These are phyloP conservation scores for Malthinus seriepunctatus DNA, from an alignment of 2,888 invertebrate genomes.

Conservation along the genomic window DNA sequence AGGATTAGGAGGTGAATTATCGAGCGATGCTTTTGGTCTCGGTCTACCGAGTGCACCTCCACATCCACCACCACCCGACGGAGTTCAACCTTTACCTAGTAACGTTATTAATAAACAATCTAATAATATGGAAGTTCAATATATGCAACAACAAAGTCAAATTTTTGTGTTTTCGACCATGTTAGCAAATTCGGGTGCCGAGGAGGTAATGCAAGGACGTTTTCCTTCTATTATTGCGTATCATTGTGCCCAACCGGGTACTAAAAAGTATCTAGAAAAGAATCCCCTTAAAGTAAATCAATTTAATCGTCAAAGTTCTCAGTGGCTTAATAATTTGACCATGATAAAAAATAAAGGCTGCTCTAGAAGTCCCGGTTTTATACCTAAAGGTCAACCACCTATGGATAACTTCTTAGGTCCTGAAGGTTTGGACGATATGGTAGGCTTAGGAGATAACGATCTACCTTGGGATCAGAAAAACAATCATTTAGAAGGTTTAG, in stretches of 20 bases:
- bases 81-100: slow-evolving; percentile 73
- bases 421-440: slow-evolving; percentile 55
- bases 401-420: slow-evolving; percentile 52
- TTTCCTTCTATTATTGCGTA: slow-evolving; percentile 92
- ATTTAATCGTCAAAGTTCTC: slow-evolving; percentile 81
- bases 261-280: slow-evolving; percentile 94
- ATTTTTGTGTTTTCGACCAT: slow-evolving; percentile 96
- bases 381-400: slow-evolving; percentile 50
- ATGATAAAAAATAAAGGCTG: slow-evolving; percentile 75
- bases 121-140: slow-evolving; percentile 82
- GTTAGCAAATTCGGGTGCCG: slow-evolving; percentile 93
- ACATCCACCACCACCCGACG: slow-evolving; percentile 59
- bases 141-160: slow-evolving; percentile 96
- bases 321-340: slow-evolving; percentile 78
- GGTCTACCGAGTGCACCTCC: slow-evolving; percentile 44
- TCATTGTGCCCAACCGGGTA: slow-evolving; percentile 93
- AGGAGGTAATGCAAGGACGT: slow-evolving; percentile 86
- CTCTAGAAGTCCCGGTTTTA: slow-evolving; percentile 60
- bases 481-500: slow-evolving; percentile 51
- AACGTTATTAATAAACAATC: slow-evolving; percentile 80
- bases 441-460: slow-evolving; percentile 51
- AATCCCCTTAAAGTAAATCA: slow-evolving; percentile 89
- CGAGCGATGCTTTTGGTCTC: slow-evolving; percentile 46
- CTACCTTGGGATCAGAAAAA: slow-evolving; percentile 59
- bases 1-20: slow-evolving; percentile 49